phyloP scores from a whole-genome alignment of 2,888 invertebrate species.

The Amiota mariae region DNA sequence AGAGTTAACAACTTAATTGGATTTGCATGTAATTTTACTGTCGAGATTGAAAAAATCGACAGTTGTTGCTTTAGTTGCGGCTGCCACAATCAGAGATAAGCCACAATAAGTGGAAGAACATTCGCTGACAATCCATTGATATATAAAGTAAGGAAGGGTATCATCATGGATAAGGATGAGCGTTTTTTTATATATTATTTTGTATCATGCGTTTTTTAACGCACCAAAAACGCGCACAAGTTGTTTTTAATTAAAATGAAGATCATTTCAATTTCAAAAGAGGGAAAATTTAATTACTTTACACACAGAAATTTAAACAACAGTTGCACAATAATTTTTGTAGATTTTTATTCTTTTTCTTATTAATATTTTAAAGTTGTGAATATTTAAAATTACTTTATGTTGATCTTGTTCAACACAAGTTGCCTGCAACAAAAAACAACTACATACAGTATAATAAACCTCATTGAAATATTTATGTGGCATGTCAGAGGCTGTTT shows the following conservation, averaged over 20 bases:
- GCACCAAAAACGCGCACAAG: conserved; percentile 6
- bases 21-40: conserved; percentile 72
- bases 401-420: not conserved
- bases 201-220: not conserved
- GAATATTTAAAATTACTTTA: not conserved
- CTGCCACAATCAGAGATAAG: conserved; percentile 57
- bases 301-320: no score
- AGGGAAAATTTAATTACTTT: not conserved
- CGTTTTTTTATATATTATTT: not conserved
- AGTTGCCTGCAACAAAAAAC: not conserved
- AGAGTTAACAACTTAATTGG: conserved; percentile 72
- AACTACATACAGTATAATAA: no score
- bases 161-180: no score
- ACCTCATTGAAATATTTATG: not conserved
- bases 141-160: not conserved
- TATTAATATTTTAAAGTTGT: not conserved
- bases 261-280: not conserved
- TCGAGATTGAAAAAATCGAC: conserved; percentile 72
- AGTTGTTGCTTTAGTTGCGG: conserved; percentile 60
- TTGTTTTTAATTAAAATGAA: not conserved
- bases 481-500: not conserved
- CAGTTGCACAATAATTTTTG: no score
- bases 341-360: not conserved
- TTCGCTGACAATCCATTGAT: not conserved
- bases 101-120: conserved; percentile 44